Conservation (phyloP, 2,888 invertebrate species). For the Julus scandinavius region DNA sequence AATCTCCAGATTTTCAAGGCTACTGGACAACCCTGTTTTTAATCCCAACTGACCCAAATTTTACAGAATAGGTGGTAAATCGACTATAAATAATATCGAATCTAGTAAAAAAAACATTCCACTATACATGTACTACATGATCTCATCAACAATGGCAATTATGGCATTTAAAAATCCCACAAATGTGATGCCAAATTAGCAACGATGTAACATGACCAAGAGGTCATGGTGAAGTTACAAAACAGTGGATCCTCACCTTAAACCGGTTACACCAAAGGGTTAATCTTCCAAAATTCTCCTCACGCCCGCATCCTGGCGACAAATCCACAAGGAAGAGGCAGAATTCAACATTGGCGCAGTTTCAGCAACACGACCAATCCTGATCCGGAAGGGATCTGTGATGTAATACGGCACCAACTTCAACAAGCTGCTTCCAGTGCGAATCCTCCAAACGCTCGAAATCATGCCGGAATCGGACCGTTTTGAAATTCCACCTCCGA, state of each 20-base stretch:
- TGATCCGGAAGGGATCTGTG: neutral
- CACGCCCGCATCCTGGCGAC: neutral
- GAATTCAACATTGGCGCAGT: conserved; percentile 2
- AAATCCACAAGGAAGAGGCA: neutral
- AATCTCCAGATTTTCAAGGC: too few relatives aligned
- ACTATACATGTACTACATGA: too few relatives aligned
- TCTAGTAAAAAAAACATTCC: too few relatives aligned
- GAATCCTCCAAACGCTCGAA: neutral
- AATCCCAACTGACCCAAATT: too few relatives aligned
- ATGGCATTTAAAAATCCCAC: too few relatives aligned
- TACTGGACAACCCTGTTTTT: too few relatives aligned
- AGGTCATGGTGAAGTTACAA: neutral
- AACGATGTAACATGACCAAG: too few relatives aligned
- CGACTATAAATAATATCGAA: too few relatives aligned
- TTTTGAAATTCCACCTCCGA: neutral
- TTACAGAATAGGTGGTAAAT: too few relatives aligned
- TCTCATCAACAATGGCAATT: too few relatives aligned
- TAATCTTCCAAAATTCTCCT: neutral
- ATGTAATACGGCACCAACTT: neutral
- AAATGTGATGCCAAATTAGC: too few relatives aligned
- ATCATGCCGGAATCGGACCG: neutral
- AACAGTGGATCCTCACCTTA: neutral
- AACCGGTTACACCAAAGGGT: neutral
- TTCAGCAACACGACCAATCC: neutral
- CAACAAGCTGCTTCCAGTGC: neutral